These are phyloP conservation scores for Cyclura pinguis DNA, from an alignment of 2,797 vertebrate species.

Conservation along the genomic window DNA sequence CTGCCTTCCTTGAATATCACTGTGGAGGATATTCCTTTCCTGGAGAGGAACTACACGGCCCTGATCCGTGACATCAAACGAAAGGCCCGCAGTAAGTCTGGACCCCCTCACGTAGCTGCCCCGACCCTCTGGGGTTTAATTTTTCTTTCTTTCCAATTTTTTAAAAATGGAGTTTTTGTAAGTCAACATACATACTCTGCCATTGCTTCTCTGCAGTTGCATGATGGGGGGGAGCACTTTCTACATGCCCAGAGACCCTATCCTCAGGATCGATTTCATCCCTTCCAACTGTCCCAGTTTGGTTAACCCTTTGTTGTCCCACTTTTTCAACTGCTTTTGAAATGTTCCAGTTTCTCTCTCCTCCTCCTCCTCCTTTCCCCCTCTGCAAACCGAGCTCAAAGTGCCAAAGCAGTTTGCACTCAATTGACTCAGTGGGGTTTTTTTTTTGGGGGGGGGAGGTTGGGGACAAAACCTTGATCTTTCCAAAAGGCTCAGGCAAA, in stretches of 20 bases:
- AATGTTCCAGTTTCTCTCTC: too few species aligned
- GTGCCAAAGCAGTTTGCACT: too few species aligned
- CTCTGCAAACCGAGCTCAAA: too few species aligned
- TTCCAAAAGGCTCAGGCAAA: too few species aligned
- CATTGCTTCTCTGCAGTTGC: not conserved
- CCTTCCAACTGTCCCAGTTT: not conserved
- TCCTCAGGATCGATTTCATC: not conserved
- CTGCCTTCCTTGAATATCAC: slow-evolving; percentile 82
- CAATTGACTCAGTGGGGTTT: too few species aligned
- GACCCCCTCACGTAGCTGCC: rapidly evolving
- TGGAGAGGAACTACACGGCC: slow-evolving; percentile 82
- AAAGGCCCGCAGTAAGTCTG: slow-evolving; percentile 85
- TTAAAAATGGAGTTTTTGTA: not conserved
- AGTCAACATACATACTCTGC: not conserved
- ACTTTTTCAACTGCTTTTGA: too few species aligned
- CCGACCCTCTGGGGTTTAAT: not conserved
- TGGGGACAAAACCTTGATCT: too few species aligned
- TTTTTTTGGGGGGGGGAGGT: too few species aligned
- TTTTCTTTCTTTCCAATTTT: not conserved
- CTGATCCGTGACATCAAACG: slow-evolving; percentile 83
- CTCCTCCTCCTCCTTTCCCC: too few species aligned
- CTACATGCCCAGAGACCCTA: not conserved
- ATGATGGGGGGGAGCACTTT: not conserved
- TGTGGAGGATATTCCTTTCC: slow-evolving; percentile 80
- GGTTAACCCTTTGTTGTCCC: too few species aligned